A percentile compares a stretch with the other conserved stretches of the same genome.
Evolutionary conservation across 2,888 invertebrate species (phyloP).

Genomic region (Frankliniella intonsa): DNA sequence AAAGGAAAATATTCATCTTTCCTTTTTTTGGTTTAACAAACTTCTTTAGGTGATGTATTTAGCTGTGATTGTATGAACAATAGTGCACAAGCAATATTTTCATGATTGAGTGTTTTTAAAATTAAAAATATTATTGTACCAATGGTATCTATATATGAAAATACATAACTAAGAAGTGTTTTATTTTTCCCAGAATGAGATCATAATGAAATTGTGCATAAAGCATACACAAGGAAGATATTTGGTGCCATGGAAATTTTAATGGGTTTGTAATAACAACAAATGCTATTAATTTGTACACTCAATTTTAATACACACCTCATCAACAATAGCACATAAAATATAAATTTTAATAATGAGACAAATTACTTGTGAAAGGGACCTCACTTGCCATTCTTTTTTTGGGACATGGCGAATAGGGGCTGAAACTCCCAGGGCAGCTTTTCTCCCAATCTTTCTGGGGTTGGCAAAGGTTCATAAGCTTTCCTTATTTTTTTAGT

Average conservation of each 20-base stretch:
- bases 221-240: no score
- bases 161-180: not conserved
- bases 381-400: constrained; percentile 37
- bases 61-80: not conserved
- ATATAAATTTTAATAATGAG: constrained; percentile 35
- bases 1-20: not conserved
- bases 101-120: not conserved
- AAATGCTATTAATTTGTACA: not conserved
- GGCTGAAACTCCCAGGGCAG: constrained; percentile 64
- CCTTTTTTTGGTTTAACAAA: not conserved
- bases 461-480: constrained; percentile 58
- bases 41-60: not conserved
- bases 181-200: not conserved
- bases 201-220: not conserved
- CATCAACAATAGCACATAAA: constrained; percentile 21
- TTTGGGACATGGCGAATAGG: constrained; percentile 59
- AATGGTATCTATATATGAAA: not conserved
- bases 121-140: not conserved
- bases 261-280: not conserved
- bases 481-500: constrained; percentile 57
- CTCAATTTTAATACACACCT: constrained; percentile 1
- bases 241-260: not conserved
- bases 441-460: constrained; percentile 55
- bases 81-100: not conserved
- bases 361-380: no score